These are phyloP conservation scores for Ailurus styani DNA, from an alignment of 2,113 vertebrate species.

Conservation along the genomic window DNA sequence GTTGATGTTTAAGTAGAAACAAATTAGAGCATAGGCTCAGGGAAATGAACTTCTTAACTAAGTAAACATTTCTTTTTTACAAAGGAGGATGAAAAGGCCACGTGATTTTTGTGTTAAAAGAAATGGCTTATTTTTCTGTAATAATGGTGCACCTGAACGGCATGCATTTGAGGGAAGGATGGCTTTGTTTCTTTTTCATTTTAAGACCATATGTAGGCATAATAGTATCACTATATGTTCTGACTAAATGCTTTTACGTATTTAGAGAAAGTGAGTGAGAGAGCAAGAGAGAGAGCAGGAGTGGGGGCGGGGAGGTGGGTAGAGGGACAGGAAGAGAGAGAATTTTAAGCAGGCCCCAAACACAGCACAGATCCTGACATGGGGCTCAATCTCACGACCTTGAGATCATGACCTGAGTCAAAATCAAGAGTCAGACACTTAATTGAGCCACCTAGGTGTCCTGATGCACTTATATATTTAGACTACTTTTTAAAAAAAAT, in stretches of 20 bases:
- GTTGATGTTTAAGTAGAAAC: neutral
- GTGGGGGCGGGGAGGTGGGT: neutral
- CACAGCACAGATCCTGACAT: neutral
- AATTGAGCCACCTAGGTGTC: neutral
- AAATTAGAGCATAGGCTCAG: neutral
- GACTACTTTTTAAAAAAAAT: neutral
- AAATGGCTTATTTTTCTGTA: neutral
- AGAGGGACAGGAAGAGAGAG: neutral
- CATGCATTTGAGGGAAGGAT: neutral
- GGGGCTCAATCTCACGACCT: neutral
- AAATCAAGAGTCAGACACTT: neutral
- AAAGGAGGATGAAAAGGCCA: neutral
- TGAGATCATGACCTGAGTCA: neutral
- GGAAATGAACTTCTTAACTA: neutral
- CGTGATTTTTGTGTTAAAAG: neutral
- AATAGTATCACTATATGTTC: neutral
- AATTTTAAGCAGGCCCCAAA: neutral
- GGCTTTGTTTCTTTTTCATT: neutral
- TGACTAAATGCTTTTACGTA: neutral
- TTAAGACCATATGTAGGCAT: neutral
- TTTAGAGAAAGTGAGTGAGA: neutral
- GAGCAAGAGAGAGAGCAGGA: neutral
- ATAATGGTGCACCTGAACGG: neutral
- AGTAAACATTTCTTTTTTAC: neutral
- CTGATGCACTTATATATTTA: neutral